Evolutionary conservation across 37 sponge, comb jelly and placozoan species (phyloP).

Genomic region (Beroe ovata): DNA sequence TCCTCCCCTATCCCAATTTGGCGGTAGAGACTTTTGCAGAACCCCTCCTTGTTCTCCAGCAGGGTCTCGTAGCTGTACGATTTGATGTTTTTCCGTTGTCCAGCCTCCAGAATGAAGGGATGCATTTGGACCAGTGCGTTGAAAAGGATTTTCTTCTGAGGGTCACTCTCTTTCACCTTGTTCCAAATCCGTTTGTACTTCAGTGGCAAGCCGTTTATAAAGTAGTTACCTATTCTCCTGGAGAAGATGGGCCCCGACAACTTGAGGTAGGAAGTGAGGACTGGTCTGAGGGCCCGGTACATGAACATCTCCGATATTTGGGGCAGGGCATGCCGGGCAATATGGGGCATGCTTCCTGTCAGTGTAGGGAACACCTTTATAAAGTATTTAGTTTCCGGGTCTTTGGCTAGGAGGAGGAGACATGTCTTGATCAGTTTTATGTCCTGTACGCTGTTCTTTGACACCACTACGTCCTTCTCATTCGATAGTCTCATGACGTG

Average conservation of each 20-base stretch:
- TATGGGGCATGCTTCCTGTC: background rate
- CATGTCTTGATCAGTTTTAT: background rate
- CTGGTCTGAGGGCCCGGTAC: background rate
- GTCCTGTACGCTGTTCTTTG: background rate
- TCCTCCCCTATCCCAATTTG: constrained; percentile 2
- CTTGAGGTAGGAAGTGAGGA: background rate
- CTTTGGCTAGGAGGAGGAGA: background rate
- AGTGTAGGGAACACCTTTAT: background rate
- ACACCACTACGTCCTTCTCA: background rate
- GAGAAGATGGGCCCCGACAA: background rate
- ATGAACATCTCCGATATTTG: background rate
- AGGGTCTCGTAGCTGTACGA: constrained; percentile 23
- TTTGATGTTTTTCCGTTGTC: background rate
- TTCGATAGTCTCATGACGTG: background rate
- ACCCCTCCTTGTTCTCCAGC: background rate
- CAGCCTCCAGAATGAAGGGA: background rate
- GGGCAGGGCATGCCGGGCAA: background rate
- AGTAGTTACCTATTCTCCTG: background rate
- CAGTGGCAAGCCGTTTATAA: background rate
- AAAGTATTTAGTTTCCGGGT: background rate
- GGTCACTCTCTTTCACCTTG: background rate
- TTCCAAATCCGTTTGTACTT: background rate
- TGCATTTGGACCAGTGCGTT: background rate
- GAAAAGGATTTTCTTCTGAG: background rate
- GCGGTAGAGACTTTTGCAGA: background rate